Evolutionary conservation across 2,888 invertebrate species (phyloP), one percentile per base, ranked within the genome.

Genomic region (Plebejus anna): DNA sequence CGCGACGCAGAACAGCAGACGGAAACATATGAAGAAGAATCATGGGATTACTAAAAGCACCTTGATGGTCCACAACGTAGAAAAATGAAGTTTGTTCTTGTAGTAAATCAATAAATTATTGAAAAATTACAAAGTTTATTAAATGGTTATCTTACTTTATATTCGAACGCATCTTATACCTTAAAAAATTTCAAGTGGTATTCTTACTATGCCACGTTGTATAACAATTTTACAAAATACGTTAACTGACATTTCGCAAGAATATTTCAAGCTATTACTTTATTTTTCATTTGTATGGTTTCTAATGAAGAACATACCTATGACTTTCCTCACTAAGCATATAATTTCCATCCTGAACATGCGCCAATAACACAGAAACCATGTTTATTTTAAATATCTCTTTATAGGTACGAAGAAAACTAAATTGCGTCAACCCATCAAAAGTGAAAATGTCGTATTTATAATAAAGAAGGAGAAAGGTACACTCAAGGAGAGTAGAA

Each of bases 11-110:
- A 91, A 89, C 75, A 91, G 92, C 78, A 88, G 86, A 75, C 81
- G 90, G 38, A 91, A 91, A 78, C 93, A 93, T 78, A 89, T 93
- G 90, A 93, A 90, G 82, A 93, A 91, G 77, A 92, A 89, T 78
- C 92, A 92, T 75, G 92, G 89, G 2, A 85, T 89, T 6, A 80
- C 85, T 0, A 87, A 86, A 77, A 82, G 78, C 55, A 78, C 80
- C 13, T 73, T 81, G 73, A 78, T 81, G 59, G 77, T 80, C 4
- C 80, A 77, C 55, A 78, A 70, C 59, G 61, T 75, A 32, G 75
- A 75, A 4, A 79, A 80, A 78, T 79, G 78, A 78, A 75, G 11
- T 61, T 7, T 38, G 9, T 13, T 76, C 61, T 70, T 78, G 76
- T 77, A 79, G 78, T 79, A 77, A 79, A 28, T 55, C 9, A 73